Conservation (phyloP, 2,888 invertebrate genomes). For the Seladonia tumulorum region DNA sequence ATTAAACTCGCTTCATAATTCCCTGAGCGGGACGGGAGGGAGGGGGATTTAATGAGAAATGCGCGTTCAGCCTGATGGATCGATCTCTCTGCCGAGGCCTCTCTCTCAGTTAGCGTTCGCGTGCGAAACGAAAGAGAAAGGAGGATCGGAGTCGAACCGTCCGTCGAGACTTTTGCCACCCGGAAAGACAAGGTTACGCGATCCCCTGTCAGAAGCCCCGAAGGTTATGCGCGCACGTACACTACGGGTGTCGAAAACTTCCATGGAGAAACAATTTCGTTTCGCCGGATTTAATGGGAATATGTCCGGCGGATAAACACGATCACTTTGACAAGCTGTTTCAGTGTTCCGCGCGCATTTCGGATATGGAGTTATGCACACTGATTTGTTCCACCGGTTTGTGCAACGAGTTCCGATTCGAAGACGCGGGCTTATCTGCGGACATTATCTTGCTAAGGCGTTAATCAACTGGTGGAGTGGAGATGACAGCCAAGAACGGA, state of each 20-base stretch:
- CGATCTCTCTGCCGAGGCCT: constrained; percentile 60
- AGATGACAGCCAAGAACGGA: not conserved
- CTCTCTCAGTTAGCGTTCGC: constrained; percentile 42
- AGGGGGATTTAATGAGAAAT: constrained; percentile 77
- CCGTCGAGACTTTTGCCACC: constrained; percentile 36
- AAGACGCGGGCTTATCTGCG: not conserved
- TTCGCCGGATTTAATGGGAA: constrained; percentile 64
- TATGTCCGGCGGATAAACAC: constrained; percentile 45
- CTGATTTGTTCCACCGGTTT: constrained; percentile 11
- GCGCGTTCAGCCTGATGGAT: constrained; percentile 74
- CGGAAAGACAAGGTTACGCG: constrained; percentile 65
- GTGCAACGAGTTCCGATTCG: not conserved
- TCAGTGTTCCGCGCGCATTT: not conserved
- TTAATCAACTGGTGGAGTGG: not conserved
- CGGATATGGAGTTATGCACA: not conserved
- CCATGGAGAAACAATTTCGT: constrained; percentile 65
- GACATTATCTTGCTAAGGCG: not conserved
- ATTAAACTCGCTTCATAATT: constrained; percentile 79
- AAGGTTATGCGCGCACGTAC: constrained; percentile 26
- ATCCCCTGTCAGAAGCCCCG: constrained; percentile 60
- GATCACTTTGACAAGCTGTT: constrained; percentile 52
- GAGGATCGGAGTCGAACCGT: constrained; percentile 43
- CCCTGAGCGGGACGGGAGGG: constrained; percentile 49
- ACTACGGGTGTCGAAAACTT: constrained; percentile 55
- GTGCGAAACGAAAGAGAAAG: constrained; percentile 65